Conservation (phyloP, 1,140 invertebrate genomes). For the Andrena cerasifolii region DNA sequence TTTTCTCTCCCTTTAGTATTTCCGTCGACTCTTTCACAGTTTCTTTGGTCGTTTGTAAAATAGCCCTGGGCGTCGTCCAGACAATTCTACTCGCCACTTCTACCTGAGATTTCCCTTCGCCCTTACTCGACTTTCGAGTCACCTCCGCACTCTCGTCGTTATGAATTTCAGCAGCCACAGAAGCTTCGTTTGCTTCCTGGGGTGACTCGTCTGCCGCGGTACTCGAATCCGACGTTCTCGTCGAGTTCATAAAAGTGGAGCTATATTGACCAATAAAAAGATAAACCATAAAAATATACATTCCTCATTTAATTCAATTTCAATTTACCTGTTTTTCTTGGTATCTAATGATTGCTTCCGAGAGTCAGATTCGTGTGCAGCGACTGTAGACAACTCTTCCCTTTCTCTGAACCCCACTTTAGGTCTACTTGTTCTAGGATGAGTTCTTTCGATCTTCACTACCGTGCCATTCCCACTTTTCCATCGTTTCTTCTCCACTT, state of each 20-base stretch:
- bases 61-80: conserved; percentile 69
- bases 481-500: conserved; percentile 57
- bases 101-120: conserved; percentile 43
- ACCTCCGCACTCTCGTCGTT: conserved; percentile 61
- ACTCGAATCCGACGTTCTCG: conserved; percentile 38
- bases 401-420: conserved; percentile 40
- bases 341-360: conserved; percentile 6
- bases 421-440: conserved; percentile 46
- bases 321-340: conserved; percentile 35
- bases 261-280: conserved; percentile 20
- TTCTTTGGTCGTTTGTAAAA: conserved; percentile 18
- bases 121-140: conserved; percentile 47
- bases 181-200: conserved; percentile 65
- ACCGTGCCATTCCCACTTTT: conserved; percentile 70
- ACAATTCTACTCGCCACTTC: conserved; percentile 68
- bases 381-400: conserved; percentile 55
- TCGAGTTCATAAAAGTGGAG: not conserved
- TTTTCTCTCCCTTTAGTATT: not conserved
- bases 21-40: conserved; percentile 30
- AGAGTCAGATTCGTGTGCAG: conserved; percentile 53
- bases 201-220: conserved; percentile 54
- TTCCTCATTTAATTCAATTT: not conserved
- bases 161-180: conserved; percentile 68
- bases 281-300: not conserved
- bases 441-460: conserved; percentile 69